Percentiles rank a stretch among this genome's conserved stretches.
Conservation (phyloP, 2,888 invertebrate genomes). For the Chelonus formosanus region DNA sequence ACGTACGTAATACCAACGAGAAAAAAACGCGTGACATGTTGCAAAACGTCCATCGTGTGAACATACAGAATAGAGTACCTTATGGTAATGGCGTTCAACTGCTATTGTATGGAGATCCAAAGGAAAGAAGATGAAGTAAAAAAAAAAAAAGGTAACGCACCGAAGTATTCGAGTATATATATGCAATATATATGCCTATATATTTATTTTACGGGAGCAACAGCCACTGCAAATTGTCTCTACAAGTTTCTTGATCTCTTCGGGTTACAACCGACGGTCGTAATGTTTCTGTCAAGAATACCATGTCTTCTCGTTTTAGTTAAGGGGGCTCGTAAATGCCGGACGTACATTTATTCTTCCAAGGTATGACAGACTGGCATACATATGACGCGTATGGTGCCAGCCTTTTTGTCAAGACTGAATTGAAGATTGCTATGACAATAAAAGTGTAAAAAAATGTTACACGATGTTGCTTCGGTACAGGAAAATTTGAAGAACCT, state of each 20-base stretch:
- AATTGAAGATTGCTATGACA: too few relatives aligned
- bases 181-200: constrained; percentile 19
- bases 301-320: constrained; percentile 42
- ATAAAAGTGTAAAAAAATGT: too few relatives aligned
- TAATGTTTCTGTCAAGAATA: constrained; percentile 62
- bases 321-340: too few relatives aligned
- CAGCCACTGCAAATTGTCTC: constrained; percentile 13
- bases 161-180: constrained; percentile 19
- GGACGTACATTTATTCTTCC: too few relatives aligned
- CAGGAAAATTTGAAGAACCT: too few relatives aligned
- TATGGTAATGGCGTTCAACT: constrained; percentile 58
- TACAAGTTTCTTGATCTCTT: constrained; percentile 16
- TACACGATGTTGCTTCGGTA: too few relatives aligned
- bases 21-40: constrained; percentile 17
- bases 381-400: too few relatives aligned
- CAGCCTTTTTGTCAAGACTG: too few relatives aligned
- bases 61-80: constrained; percentile 35
- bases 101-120: constrained; percentile 63
- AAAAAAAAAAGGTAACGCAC: constrained; percentile 2
- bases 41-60: constrained; percentile 32
- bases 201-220: constrained; percentile 24
- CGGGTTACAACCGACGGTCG: constrained; percentile 40
- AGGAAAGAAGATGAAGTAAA: constrained; percentile 15
- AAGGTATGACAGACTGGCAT: too few relatives aligned
- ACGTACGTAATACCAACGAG: neutral